Evolutionary conservation across 1,140 invertebrate genomes (phyloP).

Genomic region (Diuraphis noxia): DNA sequence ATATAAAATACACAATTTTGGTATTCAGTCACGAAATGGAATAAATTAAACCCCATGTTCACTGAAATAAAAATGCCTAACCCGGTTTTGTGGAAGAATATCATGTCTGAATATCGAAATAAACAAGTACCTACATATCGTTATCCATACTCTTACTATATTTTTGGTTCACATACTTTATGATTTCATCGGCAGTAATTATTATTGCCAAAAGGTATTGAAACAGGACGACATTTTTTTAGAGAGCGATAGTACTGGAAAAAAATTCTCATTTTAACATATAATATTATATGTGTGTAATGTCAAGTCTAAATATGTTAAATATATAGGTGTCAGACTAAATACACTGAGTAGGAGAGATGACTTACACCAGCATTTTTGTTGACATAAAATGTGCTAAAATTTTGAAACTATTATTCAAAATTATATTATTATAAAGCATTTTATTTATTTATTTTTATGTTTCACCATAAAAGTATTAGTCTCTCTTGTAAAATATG

Average conservation of each 20-base stretch:
- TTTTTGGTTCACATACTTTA: neutral
- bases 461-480: neutral
- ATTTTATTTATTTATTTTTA: neutral
- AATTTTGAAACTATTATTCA: neutral
- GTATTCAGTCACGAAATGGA: neutral
- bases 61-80: neutral
- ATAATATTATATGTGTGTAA: neutral
- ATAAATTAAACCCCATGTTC: neutral
- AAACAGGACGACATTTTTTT: neutral
- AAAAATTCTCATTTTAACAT: neutral
- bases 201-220: neutral
- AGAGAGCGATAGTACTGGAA: neutral
- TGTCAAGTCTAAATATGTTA: neutral
- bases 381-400: neutral
- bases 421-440: neutral
- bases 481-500: neutral
- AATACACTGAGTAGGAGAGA: no score
- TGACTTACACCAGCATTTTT: neutral
- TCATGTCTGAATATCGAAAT: neutral
- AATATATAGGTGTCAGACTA: neutral
- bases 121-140: neutral
- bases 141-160: neutral
- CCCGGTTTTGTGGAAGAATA: neutral
- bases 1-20: neutral
- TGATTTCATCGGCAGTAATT: neutral